Base-by-base conservation (phyloP, 2,888 invertebrate genomes). In the Thymelicus acteon region DNA sequence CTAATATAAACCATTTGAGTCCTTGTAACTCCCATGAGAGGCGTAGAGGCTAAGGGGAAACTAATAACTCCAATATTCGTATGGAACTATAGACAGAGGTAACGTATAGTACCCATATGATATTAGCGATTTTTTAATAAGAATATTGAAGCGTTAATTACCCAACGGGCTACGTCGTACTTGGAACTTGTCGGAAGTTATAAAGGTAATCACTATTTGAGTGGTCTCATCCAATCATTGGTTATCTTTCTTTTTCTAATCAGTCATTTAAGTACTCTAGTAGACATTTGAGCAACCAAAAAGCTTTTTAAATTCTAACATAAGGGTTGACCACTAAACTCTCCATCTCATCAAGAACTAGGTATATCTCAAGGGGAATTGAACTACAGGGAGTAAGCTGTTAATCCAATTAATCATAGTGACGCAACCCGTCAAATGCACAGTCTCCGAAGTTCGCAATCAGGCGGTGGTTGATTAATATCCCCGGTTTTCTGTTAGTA, bases 391-490 rank as follows among this genome's bases (percentile, higher is more conserved):
- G 37, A 39, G 60, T 7, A 15, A 57, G 12, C 19, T 65, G 62
- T 58, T 63, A 52, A 68, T 52, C 57, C 71, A 62, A 73, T 73
- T 68, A 71, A 73, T 73, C 62, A 66, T 52, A 52, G 37, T 61
- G 64, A 65, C 68, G 67, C 61, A 71, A 68, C 68, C 57, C 63
- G 60, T 67, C 68, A 63, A 12, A 49, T 40, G 67, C 60, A 52
- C 48, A 64, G 60, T 60, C n/a, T 63, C 62, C 65, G 49, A 67
- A 67, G 67, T 61, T 60, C 60, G 40, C 70, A 60, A 65, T 65
- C 58, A 60, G 52, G 49, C 71, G 37, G 65, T 67, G 6, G 62
- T 62, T 73, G 64, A 73, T 65, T 60, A 61, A 65, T 71, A 52
- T 52, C 68, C 60, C 24, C 44, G 19, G 67, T 67, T 67, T 67